Evolutionary conservation across 2,113 vertebrate species (phyloP), one percentile per base, ranked within the genome.

Genomic region (Tyto alba): DNA sequence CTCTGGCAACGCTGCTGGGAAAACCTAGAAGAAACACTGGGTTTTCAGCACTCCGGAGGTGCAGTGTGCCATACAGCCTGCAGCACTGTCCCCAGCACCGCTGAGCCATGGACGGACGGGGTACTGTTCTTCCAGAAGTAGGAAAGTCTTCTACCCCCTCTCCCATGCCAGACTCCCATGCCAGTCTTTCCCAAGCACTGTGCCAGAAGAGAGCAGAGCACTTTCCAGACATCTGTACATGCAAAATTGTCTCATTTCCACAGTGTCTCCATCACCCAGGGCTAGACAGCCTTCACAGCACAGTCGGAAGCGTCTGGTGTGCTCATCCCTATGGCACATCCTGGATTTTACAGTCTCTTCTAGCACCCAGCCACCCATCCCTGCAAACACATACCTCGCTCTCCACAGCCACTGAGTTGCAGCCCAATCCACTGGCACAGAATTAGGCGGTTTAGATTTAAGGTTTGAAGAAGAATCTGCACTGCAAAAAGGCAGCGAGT

Each of bases 161-260:
- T 53, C 30, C 67, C 63, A 48, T 4, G 13, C 45, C 30, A 76
- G n/a, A n/a, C n/a, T n/a, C n/a, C n/a, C n/a, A 50, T 1, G 0
- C 34, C 74, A 38, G 2, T 6, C 26, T 8, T 45, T 32, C 45
- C 63, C 63, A n/a, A 22, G 2, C 40, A 22, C 2, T 0, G 68
- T 6, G 16, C 69, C 69, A 80, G 53, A n/a, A 57, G 1, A 64
- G 62, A 11, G 0, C 38, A 2, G 68, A 88, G 81, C 14, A 6
- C 79, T 47, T 59, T 75, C 62, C 86, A 94, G 71, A 50, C 74
- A 71, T 10, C 68, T 64, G n/a, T 7, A 72, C 16, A 10, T 8
- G 53, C 40, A 30, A 4, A 82, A 71, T 1, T 2, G 17, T 36
- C 79, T 63, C 56, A 4, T 48, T 41, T 20, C 38, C 72, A 17